Conservation (phyloP, 1,140 invertebrate genomes). For the Probaryconus sp. region DNA sequence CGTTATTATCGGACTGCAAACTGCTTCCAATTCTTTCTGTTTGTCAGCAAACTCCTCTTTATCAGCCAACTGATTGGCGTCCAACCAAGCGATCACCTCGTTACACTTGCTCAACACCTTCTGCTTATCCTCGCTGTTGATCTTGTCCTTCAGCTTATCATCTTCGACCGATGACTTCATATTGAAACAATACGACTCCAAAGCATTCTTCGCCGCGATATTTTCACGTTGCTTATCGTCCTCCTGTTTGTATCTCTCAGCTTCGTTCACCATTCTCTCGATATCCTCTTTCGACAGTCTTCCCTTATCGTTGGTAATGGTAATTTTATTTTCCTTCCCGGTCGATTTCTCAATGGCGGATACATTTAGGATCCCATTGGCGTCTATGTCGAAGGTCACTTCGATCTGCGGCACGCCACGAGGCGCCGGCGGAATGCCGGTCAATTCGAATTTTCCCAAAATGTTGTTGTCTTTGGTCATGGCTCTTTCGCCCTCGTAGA, state of each 20-base stretch:
- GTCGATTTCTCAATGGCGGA: slow-evolving; percentile 80
- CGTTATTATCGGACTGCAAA: slow-evolving; percentile 90
- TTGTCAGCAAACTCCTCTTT: slow-evolving; percentile 87
- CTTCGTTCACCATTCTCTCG: slow-evolving; percentile 87
- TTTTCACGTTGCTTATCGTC: slow-evolving; percentile 84
- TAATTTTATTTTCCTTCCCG: slow-evolving; percentile 86
- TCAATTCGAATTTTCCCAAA: slow-evolving; percentile 87
- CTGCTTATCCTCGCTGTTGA: slow-evolving; percentile 69
- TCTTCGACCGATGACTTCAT: slow-evolving; percentile 81
- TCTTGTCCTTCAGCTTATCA: slow-evolving; percentile 74
- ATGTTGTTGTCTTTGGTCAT: slow-evolving; percentile 90
- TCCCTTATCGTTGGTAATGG: slow-evolving; percentile 91
- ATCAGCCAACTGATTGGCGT: slow-evolving; percentile 83
- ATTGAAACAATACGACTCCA: slow-evolving; percentile 87
- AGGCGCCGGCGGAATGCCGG: slow-evolving; percentile 89
- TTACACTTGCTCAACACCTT: slow-evolving; percentile 75
- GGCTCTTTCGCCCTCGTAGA: slow-evolving; percentile 89
- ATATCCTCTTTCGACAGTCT: slow-evolving; percentile 89
- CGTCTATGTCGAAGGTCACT: slow-evolving; percentile 82
- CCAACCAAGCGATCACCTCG: slow-evolving; percentile 78
- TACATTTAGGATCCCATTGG: slow-evolving; percentile 84
- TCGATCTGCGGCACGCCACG: slow-evolving; percentile 88
- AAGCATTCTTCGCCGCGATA: slow-evolving; percentile 79
- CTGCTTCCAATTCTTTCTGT: slow-evolving; percentile 84
- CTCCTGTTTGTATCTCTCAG: slow-evolving; percentile 82